phyloP scores from a whole-genome alignment of 2,888 invertebrate genomes.

The Dynastes hyllus region DNA sequence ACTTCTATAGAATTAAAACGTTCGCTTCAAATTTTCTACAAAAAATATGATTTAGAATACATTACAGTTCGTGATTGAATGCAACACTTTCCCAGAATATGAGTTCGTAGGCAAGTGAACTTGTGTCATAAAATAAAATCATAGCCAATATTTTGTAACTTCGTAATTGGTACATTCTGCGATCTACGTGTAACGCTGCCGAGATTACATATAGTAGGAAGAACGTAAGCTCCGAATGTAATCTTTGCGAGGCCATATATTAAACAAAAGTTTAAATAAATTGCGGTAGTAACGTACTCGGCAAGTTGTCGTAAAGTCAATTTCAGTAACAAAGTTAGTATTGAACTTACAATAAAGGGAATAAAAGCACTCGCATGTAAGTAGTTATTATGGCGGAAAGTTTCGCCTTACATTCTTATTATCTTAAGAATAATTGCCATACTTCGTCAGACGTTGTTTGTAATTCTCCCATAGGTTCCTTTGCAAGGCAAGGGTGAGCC shows the following conservation, averaged over 20 bases:
- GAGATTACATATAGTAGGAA: slow-evolving; percentile 23
- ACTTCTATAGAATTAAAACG: no score
- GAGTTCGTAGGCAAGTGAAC: background rate
- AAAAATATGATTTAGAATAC: no score
- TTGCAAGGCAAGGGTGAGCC: no score
- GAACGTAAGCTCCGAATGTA: slow-evolving; percentile 5
- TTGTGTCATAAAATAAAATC: background rate
- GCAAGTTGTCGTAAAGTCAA: slow-evolving; percentile 37
- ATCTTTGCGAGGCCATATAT: slow-evolving; percentile 38
- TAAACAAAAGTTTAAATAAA: slow-evolving; percentile 41
- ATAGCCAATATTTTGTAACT: slow-evolving; percentile 7
- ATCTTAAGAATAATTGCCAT: slow-evolving; percentile 14
- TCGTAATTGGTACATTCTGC: background rate
- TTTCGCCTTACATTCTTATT: slow-evolving; percentile 9
- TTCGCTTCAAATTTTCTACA: no score
- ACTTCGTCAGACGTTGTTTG: slow-evolving; percentile 8
- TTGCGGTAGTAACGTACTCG: slow-evolving; percentile 39
- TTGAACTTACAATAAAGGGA: slow-evolving; percentile 1
- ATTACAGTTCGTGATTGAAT: no score
- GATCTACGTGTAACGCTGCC: background rate
- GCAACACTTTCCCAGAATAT: background rate
- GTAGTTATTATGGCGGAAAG: slow-evolving; percentile 21
- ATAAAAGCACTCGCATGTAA: slow-evolving; percentile 9
- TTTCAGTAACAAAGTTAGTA: slow-evolving; percentile 33
- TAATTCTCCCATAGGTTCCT: background rate